These are phyloP conservation scores for Tachycineta bicolor DNA, from an alignment of 2,113 vertebrate species.

Conservation along the genomic window DNA sequence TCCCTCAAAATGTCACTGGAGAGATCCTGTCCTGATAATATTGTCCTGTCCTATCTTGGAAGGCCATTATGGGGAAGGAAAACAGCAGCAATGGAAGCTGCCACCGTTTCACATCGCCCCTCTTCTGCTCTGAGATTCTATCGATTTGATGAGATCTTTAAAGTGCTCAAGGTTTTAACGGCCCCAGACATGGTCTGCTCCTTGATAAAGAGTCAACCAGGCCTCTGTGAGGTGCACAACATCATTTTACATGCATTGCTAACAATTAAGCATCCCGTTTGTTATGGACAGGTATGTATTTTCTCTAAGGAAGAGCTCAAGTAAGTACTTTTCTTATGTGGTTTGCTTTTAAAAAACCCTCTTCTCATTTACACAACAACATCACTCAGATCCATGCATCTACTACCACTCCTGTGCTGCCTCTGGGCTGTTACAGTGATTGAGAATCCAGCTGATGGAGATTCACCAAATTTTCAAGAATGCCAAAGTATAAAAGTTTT, in stretches of 20 bases:
- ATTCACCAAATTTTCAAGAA: neutral
- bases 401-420: neutral
- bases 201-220: neutral
- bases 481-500: neutral
- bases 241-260: neutral
- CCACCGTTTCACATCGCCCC: neutral
- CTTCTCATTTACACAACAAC: neutral
- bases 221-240: neutral
- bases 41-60: neutral
- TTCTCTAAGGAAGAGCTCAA: neutral
- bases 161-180: slow-evolving; percentile 8
- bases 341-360: neutral
- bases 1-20: slow-evolving; percentile 31
- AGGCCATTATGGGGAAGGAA: neutral
- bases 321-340: neutral
- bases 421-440: neutral
- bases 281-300: neutral
- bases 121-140: neutral
- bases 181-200: slow-evolving; percentile 5
- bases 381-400: neutral
- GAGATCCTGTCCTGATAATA: neutral
- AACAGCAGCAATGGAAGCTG: neutral
- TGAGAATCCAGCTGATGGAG: neutral
- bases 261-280: neutral
- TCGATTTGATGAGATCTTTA: slow-evolving; percentile 14